Evolutionary conservation across 2,888 invertebrate species (phyloP).

Genomic region (Tetropium fuscum): DNA sequence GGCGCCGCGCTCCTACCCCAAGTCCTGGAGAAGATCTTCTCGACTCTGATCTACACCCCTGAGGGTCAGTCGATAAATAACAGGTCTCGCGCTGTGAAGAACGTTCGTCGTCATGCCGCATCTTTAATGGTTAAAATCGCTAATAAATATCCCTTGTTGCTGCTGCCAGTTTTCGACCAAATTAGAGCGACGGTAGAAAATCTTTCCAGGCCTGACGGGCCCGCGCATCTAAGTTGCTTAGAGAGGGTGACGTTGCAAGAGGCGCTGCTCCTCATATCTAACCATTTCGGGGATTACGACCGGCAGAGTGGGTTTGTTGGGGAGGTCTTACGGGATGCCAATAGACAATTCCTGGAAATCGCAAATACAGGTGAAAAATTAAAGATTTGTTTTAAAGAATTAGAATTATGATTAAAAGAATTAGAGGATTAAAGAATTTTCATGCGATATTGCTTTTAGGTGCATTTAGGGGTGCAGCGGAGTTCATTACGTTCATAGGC

Average conservation of each 20-base stretch:
- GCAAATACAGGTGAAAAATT: conserved; percentile 64
- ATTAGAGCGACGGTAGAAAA: conserved; percentile 82
- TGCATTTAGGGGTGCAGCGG: conserved; percentile 74
- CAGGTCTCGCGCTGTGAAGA: conserved; percentile 40
- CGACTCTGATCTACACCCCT: conserved; percentile 80
- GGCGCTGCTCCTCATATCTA: conserved; percentile 84
- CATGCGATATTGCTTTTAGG: too few relatives aligned
- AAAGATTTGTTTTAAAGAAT: too few relatives aligned
- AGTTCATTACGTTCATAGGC: conserved; percentile 82
- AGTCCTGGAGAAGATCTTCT: conserved; percentile 91
- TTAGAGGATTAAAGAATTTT: too few relatives aligned
- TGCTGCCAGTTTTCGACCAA: conserved; percentile 88
- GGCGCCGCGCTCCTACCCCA: conserved; percentile 78
- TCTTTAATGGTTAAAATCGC: conserved; percentile 91
- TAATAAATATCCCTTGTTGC: conserved; percentile 85
- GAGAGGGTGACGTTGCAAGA: conserved; percentile 87
- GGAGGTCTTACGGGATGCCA: conserved; percentile 77
- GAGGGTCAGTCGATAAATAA: conserved; percentile 70
- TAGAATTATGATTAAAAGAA: too few relatives aligned
- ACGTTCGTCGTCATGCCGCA: conserved; percentile 82
- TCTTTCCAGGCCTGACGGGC: conserved; percentile 74
- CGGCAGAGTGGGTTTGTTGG: conserved; percentile 75
- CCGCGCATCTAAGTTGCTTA: conserved; percentile 79
- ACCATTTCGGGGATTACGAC: conserved; percentile 89
- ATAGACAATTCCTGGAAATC: conserved; percentile 75